phyloP scores from a whole-genome alignment of 2,888 invertebrate genomes.

The Tetragonisca angustula region DNA sequence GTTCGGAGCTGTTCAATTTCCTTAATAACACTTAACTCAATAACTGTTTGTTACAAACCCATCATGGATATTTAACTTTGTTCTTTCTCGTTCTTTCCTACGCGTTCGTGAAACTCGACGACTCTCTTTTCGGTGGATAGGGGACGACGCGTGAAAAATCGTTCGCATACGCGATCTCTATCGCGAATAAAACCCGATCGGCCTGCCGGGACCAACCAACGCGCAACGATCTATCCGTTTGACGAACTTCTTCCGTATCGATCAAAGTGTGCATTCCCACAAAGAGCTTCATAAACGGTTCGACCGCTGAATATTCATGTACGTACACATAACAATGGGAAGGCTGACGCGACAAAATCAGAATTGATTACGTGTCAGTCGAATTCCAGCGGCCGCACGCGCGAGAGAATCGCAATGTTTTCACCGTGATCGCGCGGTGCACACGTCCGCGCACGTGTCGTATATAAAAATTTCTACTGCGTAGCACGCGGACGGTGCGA shows the following conservation, averaged over 20 bases:
- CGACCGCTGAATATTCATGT: constrained; percentile 46
- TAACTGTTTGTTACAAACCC: too few species aligned
- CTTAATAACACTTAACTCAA: too few species aligned
- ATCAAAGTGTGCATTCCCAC: constrained; percentile 11
- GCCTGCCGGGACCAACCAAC: too few species aligned
- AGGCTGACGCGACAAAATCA: constrained; percentile 12
- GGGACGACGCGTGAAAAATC: too few species aligned
- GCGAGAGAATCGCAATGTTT: constrained; percentile 13
- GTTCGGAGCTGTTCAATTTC: too few species aligned
- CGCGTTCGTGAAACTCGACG: background rate
- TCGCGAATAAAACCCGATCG: background rate
- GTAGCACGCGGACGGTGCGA: background rate
- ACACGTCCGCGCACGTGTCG: background rate
- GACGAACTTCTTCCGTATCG: background rate
- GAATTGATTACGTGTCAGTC: constrained; percentile 36
- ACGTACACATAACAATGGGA: background rate
- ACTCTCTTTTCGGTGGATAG: background rate
- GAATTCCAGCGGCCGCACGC: constrained; percentile 29
- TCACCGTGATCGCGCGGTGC: background rate
- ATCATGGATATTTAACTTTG: too few species aligned
- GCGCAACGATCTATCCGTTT: background rate
- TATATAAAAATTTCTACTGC: constrained; percentile 13
- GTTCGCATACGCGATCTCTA: too few species aligned
- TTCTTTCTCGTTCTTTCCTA: too few species aligned
- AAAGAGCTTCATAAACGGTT: constrained; percentile 17